Base-by-base conservation (phyloP, 1,140 invertebrate genomes). In the Drosophila busckii region DNA sequence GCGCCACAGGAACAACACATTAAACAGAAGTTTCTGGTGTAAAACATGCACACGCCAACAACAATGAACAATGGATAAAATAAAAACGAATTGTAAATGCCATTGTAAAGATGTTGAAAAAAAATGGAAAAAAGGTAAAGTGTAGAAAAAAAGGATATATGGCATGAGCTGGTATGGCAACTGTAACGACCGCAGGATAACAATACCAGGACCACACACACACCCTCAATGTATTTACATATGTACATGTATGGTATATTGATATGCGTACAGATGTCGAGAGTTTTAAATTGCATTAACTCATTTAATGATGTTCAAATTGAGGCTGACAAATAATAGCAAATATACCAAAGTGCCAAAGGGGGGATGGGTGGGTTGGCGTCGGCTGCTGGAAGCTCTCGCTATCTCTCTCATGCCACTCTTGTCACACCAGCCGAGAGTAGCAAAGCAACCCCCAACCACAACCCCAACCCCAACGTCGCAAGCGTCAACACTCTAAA, bases 221-320 rank as follows among this genome's bases (percentile, higher is more conserved):
- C 9, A 54, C 20, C 19, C 20, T 13, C n/a, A 3, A 12, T 10
- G 12, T 7, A 15, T 10, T 16, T 46, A 9, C 17, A 40, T 44
- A 44, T 44, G 49, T 38, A 9, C 25, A 31, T 3, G 15, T 8
- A n/a, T 1, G 4, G 15, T 4, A 13, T 19, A 40, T 20, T 28
- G 31, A 45, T 61, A 49, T 62, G 52, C 35, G 45, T 65, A 61
- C 70, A 76, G 70, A 75, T 75, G 70, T 62, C 65, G 70, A 69
- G 61, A 62, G 70, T 62, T 75, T 78, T 76, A 66, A 76, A 76
- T 76, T 69, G 70, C 70, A 76, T 76, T 76, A 76, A 76, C 70
- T 78, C 66, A 76, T 70, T 76, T 76, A 76, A 76, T 76, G 70
- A 76, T 62, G 66, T 61, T 76, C 66, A 70, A 76, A 76, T 76